Evolutionary conservation across 2,888 invertebrate genomes (phyloP).

Genomic region (Lamellibrachia columna): DNA sequence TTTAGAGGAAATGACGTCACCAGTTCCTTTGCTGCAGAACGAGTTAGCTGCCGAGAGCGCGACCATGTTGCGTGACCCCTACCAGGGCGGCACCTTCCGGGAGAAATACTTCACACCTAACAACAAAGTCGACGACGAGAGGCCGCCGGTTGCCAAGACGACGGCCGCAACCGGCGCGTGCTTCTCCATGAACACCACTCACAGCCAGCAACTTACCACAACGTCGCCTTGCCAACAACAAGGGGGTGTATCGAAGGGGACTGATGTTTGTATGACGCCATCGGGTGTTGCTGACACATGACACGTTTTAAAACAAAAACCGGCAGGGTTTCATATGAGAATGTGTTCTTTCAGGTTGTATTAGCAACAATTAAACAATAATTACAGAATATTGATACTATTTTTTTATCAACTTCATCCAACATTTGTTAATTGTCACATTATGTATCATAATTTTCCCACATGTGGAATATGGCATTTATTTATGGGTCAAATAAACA

Average conservation of each 20-base stretch:
- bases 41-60: background rate
- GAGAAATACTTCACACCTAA: slow-evolving; percentile 50
- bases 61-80: slow-evolving; percentile 49
- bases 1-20: background rate
- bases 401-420: background rate
- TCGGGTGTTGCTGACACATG: background rate
- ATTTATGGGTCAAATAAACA: no score
- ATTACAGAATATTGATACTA: background rate
- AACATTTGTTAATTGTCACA: background rate
- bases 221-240: background rate
- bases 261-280: background rate
- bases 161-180: background rate
- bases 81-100: slow-evolving; percentile 50
- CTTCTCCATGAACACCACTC: background rate
- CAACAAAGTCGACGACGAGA: background rate
- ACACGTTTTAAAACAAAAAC: background rate
- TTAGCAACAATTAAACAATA: background rate
- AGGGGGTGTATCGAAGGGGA: background rate
- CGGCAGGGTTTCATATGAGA: background rate
- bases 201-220: background rate
- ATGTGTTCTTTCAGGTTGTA: background rate
- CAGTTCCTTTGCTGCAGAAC: slow-evolving; percentile 19
- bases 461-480: no score
- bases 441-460: background rate
- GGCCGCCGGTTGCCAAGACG: background rate